Evolutionary conservation across 2,888 invertebrate genomes (phyloP).

Genomic region (Orthonychiurus folsomi): DNA sequence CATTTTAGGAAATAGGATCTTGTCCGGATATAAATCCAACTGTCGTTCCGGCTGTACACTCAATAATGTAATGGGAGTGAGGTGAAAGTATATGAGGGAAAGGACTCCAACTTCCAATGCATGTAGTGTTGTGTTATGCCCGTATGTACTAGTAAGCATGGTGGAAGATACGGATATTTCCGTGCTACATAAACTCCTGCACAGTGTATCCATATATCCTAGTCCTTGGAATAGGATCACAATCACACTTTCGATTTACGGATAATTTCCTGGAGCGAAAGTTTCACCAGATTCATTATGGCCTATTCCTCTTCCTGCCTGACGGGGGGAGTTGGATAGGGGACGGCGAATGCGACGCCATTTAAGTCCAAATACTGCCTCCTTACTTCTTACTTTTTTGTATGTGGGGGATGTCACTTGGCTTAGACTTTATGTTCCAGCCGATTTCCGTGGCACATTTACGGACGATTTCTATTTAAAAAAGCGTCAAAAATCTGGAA

Average conservation of each 20-base stretch:
- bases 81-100: not conserved
- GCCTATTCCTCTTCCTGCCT: not conserved
- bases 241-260: constrained; percentile 20
- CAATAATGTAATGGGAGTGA: not conserved
- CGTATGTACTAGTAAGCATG: not conserved
- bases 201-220: too few relatives aligned
- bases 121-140: not conserved
- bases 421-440: too few relatives aligned
- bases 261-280: constrained; percentile 22
- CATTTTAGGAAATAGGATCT: constrained; percentile 1
- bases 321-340: constrained; percentile 3
- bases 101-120: not conserved
- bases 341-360: too few relatives aligned
- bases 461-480: too few relatives aligned
- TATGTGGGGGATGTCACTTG: too few relatives aligned
- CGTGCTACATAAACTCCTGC: too few relatives aligned
- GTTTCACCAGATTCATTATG: constrained; percentile 13
- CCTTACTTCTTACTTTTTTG: too few relatives aligned
- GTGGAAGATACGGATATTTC: not conserved
- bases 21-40: not conserved
- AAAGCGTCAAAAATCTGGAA: too few relatives aligned
- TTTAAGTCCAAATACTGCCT: too few relatives aligned
- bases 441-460: too few relatives aligned
- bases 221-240: not conserved
- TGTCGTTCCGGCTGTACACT: not conserved